Evolutionary conservation across 2,888 invertebrate genomes (phyloP), one percentile per base, ranked within the genome.

Genomic region (Tuta absoluta): DNA sequence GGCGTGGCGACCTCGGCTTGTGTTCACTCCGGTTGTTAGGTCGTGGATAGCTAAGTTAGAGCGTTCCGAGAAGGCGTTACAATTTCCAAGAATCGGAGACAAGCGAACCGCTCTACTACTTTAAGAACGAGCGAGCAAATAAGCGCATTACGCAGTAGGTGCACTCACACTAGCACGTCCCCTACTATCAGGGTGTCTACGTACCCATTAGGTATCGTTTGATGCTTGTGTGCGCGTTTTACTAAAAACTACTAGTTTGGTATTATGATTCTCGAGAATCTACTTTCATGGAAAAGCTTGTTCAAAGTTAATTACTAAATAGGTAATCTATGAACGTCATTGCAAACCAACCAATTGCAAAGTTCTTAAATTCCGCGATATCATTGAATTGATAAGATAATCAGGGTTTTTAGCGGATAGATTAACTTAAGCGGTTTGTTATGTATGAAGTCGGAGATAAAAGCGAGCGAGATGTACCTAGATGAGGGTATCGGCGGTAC

Each of bases 1-100:
- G 77, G n/a, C n/a, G 75, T 77, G 82, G 80, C 84, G 89, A 89
- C 89, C 90, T 90, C 89, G 90, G 84, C 83, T 79, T 83, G 84
- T 85, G 86, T 84, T 87, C 85, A 86, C 84, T 85, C 78, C 79
- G 81, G 80, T 79, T 78, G 78, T 77, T 82, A 80, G 75, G 53
- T 77, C 69, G 85, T 83, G 84, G 84, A 84, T 84, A 84, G 79
- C 81, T 82, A 83, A 81, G 84, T 86, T 83, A 80, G 84, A 86
- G 81, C 84, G 84, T 91, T 91, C 92, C 80, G 80, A 91, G 92
- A 92, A 92, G 90, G 90, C 91, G 88, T 91, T 89, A 91, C 87
- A 89, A 86, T 88, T 92, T 92, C 91, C 83, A 80, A 91, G 89
- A 91, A 92, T 78, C 81, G 82, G 85, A 85, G 89, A 89, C 90